Evolutionary conservation across 2,797 vertebrate genomes (phyloP), one percentile per base, ranked within the genome.

Genomic region (Ficedula albicollis): DNA sequence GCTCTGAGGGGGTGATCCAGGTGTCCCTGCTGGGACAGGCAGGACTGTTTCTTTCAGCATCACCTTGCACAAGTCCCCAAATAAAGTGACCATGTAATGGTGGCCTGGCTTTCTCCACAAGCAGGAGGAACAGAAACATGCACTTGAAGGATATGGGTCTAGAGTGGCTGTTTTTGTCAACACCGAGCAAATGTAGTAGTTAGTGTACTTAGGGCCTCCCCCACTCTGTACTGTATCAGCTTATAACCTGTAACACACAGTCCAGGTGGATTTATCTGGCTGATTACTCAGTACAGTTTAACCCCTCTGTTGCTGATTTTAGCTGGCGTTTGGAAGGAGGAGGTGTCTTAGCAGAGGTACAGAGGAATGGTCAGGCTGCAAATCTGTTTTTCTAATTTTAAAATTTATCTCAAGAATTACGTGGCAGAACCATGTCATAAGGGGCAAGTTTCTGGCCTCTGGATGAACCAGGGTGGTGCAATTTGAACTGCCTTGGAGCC

Each of bases 1-100:
- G 43, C 26, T 30, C 29, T 0, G 0, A 56, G 49, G 19, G 7
- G 1, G 6, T 16, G 58, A 55, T 68, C 25, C 73, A 66, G 36
- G 11, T 72, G 34, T 58, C 22, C 0, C 62, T 84, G 49, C 26
- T 22, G 25, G 41, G 8, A 39, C 58, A 38, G 32, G 59, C 34
- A 84, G 62, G 30, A n/a, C 51, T 62, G 9, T 51, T 89, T 64
- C 25, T 78, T 74, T 78, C 68, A 51, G 62, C 43, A 30, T 67
- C 36, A 8, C 34, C 27, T 55, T 72, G 23, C 29, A 20, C 5
- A 1, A 34, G 17, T n/a, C 20, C 22, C 16, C 58, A 43, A 3
- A 52, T 54, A 41, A 41, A 75, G 23, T 62, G 46, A 68, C 46
- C 2, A 2, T 8, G 18, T 87, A 46, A n/a, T 13, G 32, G 39